Conservation (phyloP, 2,113 vertebrate species). For the Montifringilla adamsi region DNA sequence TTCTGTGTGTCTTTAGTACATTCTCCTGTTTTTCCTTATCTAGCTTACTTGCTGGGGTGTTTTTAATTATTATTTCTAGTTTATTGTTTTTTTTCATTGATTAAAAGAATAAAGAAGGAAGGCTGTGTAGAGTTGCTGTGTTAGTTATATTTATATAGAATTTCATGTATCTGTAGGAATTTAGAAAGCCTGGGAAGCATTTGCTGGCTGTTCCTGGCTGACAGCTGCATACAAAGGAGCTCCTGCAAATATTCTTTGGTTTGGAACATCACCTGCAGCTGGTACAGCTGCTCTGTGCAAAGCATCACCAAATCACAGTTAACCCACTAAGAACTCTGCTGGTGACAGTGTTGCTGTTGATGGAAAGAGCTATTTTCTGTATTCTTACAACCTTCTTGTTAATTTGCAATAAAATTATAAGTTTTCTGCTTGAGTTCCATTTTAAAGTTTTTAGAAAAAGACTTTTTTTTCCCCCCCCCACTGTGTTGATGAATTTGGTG, state of each 20-base stretch:
- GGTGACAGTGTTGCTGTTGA: neutral
- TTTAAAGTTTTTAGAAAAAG: neutral
- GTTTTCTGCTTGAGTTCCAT: neutral
- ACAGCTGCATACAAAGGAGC: neutral
- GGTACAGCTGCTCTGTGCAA: neutral
- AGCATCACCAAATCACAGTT: neutral
- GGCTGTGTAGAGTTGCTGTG: neutral
- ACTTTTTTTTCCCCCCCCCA: accelerated
- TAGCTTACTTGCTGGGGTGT: neutral
- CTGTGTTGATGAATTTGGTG: neutral
- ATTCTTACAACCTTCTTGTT: neutral
- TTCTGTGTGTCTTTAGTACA: neutral
- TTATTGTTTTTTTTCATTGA: neutral
- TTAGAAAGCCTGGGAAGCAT: neutral
- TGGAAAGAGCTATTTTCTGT: neutral
- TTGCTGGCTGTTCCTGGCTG: neutral
- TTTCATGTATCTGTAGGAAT: neutral
- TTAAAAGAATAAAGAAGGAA: neutral
- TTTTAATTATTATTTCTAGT: neutral
- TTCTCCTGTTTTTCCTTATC: neutral
- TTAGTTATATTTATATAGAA: neutral
- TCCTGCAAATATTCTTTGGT: neutral
- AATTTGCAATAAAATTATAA: neutral
- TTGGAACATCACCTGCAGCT: neutral
- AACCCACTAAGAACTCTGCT: neutral